Evolutionary conservation across 1,140 invertebrate genomes (phyloP).

Genomic region (Drosophila nigrodunni): DNA sequence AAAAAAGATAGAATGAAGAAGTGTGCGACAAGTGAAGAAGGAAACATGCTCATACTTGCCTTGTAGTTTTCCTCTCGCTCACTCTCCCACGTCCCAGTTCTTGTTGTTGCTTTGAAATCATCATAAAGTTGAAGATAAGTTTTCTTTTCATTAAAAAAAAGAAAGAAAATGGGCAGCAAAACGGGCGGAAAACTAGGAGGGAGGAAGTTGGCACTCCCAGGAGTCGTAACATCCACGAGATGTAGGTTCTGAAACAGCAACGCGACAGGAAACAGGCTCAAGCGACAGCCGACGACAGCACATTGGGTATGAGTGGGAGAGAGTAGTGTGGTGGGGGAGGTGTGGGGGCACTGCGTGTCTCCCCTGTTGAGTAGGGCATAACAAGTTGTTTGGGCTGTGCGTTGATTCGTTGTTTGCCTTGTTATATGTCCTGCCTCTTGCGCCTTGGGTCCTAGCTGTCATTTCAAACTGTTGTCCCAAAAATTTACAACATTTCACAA

Average conservation of each 20-base stretch:
- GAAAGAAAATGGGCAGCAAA: conserved; percentile 50
- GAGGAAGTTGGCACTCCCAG: conserved; percentile 3
- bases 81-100: conserved; percentile 6
- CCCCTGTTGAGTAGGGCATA: conserved; percentile 64
- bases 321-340: conserved; percentile 6
- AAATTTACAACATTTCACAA: conserved; percentile 39
- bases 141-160: conserved; percentile 78
- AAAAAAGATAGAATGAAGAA: conserved; percentile 5
- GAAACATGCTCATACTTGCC: conserved; percentile 58
- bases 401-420: conserved; percentile 49
- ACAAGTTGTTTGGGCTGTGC: conserved; percentile 62
- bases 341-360: conserved; percentile 2
- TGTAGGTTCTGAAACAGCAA: conserved; percentile 42
- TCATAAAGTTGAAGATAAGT: conserved; percentile 83
- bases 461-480: conserved; percentile 63
- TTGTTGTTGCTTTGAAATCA: conserved; percentile 70
- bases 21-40: conserved; percentile 71
- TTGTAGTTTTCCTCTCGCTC: conserved; percentile 34
- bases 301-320: background rate
- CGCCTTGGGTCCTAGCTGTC: conserved; percentile 41
- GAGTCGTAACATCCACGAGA: conserved; percentile 7
- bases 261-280: conserved; percentile 73
- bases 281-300: conserved; percentile 59
- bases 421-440: conserved; percentile 13
- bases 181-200: conserved; percentile 21